Conservation (phyloP, 2,888 invertebrate genomes). For the Brachyopa scutellaris region DNA sequence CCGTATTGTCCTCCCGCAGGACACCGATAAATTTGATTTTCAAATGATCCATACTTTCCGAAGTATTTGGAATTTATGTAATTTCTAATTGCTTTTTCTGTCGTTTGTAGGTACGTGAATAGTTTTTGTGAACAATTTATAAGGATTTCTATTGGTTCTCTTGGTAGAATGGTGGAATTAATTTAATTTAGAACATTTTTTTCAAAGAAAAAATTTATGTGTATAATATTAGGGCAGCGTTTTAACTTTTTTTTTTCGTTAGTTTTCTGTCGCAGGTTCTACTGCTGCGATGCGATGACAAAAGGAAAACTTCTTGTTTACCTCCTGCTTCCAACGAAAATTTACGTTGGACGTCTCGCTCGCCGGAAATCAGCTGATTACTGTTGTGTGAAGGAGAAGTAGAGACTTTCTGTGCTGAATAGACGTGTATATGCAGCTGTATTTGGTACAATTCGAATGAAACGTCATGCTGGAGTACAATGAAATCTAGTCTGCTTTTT, state of each 20-base stretch:
- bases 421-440: slow-evolving; percentile 39
- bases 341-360: slow-evolving; percentile 60
- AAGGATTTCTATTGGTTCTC: slow-evolving; percentile 22
- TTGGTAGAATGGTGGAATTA: slow-evolving; percentile 30
- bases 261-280: slow-evolving; percentile 63
- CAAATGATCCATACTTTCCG: slow-evolving; percentile 77
- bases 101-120: slow-evolving; percentile 21
- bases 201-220: slow-evolving; percentile 25
- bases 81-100: slow-evolving; percentile 44
- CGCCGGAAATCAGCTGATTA: slow-evolving; percentile 73
- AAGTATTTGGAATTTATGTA: slow-evolving; percentile 62
- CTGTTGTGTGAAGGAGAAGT: slow-evolving; percentile 62
- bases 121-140: slow-evolving; percentile 12
- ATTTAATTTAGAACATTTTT: slow-evolving; percentile 61
- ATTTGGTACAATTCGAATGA: slow-evolving; percentile 41
- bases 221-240: slow-evolving; percentile 48
- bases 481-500: neutral
- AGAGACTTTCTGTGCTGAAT: slow-evolving; percentile 46
- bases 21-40: slow-evolving; percentile 80
- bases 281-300: slow-evolving; percentile 60
- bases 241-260: slow-evolving; percentile 52
- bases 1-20: slow-evolving; percentile 77
- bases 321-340: slow-evolving; percentile 71
- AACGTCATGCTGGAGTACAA: slow-evolving; percentile 9
- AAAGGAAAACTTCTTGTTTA: slow-evolving; percentile 72